These are phyloP conservation scores for Coronaproctus castanopsis DNA, from an alignment of 2,888 invertebrate genomes.

Conservation along the genomic window DNA sequence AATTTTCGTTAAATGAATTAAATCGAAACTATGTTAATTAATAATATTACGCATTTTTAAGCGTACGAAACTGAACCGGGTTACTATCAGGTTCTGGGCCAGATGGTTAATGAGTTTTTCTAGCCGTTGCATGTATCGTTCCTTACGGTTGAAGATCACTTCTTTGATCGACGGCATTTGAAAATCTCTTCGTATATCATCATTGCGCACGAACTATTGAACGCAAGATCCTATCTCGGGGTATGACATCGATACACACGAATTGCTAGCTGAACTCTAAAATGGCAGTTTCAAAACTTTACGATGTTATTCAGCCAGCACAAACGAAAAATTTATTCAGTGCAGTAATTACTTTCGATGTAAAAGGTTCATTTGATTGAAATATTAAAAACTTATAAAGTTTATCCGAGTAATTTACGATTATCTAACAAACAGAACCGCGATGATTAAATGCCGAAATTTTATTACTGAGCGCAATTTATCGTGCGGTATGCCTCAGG, in stretches of 20 bases:
- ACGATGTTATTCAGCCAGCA: background rate
- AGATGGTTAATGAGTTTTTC: background rate
- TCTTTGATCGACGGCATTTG: no score
- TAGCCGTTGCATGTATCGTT: no score
- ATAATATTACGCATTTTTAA: background rate
- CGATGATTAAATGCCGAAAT: background rate
- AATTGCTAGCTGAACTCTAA: no score
- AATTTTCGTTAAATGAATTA: background rate
- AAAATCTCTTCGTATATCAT: no score
- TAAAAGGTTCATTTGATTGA: background rate
- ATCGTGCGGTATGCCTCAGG: background rate
- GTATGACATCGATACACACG: no score
- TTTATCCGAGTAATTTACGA: background rate
- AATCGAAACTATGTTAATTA: background rate
- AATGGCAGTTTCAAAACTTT: background rate
- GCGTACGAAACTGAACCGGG: background rate
- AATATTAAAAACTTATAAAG: background rate
- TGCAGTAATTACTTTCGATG: background rate
- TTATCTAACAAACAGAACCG: background rate
- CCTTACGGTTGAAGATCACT: no score
- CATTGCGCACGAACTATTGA: no score
- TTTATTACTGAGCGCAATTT: background rate
- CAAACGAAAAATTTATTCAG: background rate
- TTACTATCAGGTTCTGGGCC: background rate
- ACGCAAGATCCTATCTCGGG: no score